Evolutionary conservation across 1,140 invertebrate species (phyloP).

Genomic region (Drosophila triauraria): DNA sequence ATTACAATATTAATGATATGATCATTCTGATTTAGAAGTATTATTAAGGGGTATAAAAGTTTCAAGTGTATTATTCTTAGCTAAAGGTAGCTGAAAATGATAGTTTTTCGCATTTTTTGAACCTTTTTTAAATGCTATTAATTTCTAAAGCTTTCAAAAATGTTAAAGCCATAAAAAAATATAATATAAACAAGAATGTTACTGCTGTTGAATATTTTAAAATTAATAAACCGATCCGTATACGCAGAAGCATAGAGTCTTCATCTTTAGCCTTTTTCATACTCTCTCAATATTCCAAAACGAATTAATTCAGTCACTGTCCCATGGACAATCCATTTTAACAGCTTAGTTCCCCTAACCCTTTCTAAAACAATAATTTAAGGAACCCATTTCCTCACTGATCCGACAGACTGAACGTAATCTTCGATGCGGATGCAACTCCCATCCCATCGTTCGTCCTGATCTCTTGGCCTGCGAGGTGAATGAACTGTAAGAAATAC

Average conservation of each 20-base stretch:
- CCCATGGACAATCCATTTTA: slow-evolving; percentile 5
- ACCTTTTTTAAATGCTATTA: no score
- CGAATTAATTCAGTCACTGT: slow-evolving; percentile 21
- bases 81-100: no score
- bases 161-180: no score
- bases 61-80: no score
- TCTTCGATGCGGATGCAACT: slow-evolving; percentile 35
- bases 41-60: no score
- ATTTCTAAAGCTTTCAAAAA: no score
- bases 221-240: background rate
- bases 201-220: no score
- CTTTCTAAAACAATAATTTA: slow-evolving; percentile 7
- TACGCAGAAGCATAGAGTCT: background rate
- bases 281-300: background rate
- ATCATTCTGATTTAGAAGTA: no score
- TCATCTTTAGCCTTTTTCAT: background rate
- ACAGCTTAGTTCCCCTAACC: slow-evolving; percentile 12
- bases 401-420: slow-evolving; percentile 24
- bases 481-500: slow-evolving; percentile 59
- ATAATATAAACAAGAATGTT: no score
- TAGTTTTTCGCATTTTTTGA: no score
- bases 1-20: no score
- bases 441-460: slow-evolving; percentile 5
- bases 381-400: slow-evolving; percentile 1
- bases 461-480: slow-evolving; percentile 36